Base-by-base conservation (phyloP, 2,888 invertebrate species). In the Epinotia brunnichana region DNA sequence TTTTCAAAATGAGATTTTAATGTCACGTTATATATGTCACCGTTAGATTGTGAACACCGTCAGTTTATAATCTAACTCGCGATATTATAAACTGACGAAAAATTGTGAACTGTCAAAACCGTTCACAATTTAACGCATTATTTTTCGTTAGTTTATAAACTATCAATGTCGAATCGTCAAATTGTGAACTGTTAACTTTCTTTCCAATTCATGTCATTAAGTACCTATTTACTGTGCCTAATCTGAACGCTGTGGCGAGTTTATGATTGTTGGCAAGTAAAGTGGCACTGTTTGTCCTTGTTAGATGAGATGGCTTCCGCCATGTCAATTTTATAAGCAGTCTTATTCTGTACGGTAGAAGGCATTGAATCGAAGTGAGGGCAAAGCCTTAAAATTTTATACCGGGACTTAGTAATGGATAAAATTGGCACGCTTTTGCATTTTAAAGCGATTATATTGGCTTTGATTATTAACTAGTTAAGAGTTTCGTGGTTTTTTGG, bases 221-320 rank as follows among this genome's bases (percentile, higher is more conserved):
- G n/a, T n/a, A n/a, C n/a, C n/a, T n/a, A 10, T 17, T 29, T 70
- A 70, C 69, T 70, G 69, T 61, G 17, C 53, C 17, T 2, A 61
- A 39, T n/a, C 61, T 61, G 35, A 29, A 2, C 3, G 11, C 68
- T 57, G 68, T 51, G 71, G 9, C 54, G 56, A 57, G 56, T 72
- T 72, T 72, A 72, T 72, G 72, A 72, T 72, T 62, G 72, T 68
- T 57, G 72, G 67, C 54, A 72, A 68, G 72, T 68, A 68, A 72
- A 72, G 68, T 68, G 72, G 39, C 72, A 68, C 61, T 62, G 72
- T 72, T 72, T 72, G 72, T 72, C 68, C 72, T 72, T 68, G 72
- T 68, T 68, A 72, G 68, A 62, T 62, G 61, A 62, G 60, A 63
- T 54, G 60, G 60, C 66, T 64, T 44, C 41, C 29, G 19, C 21